phyloP scores from a whole-genome alignment of 2,888 invertebrate species.

The Pycnomerus fuliginosus region DNA sequence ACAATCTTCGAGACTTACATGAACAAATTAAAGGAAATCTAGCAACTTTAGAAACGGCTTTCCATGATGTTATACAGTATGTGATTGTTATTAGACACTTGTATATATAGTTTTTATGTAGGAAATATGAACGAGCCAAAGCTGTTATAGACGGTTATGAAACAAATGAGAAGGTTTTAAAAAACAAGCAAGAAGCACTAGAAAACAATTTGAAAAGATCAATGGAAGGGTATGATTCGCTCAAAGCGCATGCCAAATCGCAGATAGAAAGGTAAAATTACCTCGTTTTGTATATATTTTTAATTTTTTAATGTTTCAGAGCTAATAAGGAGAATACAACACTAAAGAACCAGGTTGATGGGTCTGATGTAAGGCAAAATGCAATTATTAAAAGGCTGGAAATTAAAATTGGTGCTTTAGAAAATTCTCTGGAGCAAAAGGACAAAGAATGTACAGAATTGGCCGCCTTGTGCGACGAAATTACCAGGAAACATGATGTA shows the following conservation, averaged over 20 bases:
- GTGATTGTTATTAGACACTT: no score
- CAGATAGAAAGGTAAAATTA: slow-evolving; percentile 85
- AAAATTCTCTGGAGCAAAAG: slow-evolving; percentile 85
- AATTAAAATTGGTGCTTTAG: slow-evolving; percentile 80
- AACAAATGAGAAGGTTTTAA: slow-evolving; percentile 72
- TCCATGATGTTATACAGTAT: slow-evolving; percentile 64
- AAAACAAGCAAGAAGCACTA: slow-evolving; percentile 69
- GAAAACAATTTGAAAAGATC: slow-evolving; percentile 72
- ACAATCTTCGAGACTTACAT: slow-evolving; percentile 58
- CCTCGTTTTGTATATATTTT: no score
- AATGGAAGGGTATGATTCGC: slow-evolving; percentile 81
- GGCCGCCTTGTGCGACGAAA: slow-evolving; percentile 90
- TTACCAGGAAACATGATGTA: no score
- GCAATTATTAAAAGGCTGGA: slow-evolving; percentile 89
- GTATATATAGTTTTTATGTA: no score
- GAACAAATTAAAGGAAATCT: slow-evolving; percentile 63
- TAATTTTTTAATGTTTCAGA: no score
- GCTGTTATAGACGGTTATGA: slow-evolving; percentile 69
- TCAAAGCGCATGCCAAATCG: slow-evolving; percentile 87
- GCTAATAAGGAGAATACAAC: slow-evolving; percentile 82
- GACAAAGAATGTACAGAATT: slow-evolving; percentile 87
- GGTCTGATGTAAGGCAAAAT: slow-evolving; percentile 79
- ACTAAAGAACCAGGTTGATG: slow-evolving; percentile 71
- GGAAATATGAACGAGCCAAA: slow-evolving; percentile 67
- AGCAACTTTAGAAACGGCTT: slow-evolving; percentile 63